A percentile compares a stretch with the other conserved stretches of the same genome.
Conservation (phyloP, 2,113 vertebrate genomes). For the Corythoichthys intestinalis region DNA sequence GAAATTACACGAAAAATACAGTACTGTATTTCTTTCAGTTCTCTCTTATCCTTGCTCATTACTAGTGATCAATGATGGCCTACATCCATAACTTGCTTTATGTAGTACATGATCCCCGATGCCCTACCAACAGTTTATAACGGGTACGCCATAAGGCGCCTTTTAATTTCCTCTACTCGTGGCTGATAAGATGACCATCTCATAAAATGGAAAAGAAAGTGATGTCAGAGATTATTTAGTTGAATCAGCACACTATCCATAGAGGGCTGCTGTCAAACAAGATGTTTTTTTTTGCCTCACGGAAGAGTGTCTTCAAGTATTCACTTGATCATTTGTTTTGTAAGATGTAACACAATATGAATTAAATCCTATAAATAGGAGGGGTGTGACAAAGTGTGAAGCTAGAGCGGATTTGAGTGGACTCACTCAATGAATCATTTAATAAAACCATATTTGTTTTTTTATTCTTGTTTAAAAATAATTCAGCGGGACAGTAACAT, state of each 20-base stretch:
- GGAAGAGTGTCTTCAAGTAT: neutral
- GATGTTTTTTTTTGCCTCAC: neutral
- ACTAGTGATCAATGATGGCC: slow-evolving; percentile 45
- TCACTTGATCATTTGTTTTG: neutral
- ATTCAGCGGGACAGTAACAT: too few species aligned
- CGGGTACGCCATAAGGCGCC: slow-evolving; percentile 43
- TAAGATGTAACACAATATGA: neutral
- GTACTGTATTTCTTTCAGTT: slow-evolving; percentile 14
- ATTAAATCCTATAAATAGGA: neutral
- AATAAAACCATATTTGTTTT: too few species aligned
- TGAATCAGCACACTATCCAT: slow-evolving; percentile 11
- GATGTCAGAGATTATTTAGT: slow-evolving; percentile 28
- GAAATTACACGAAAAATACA: slow-evolving; percentile 18
- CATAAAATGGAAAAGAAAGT: slow-evolving; percentile 28
- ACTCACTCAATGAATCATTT: too few species aligned
- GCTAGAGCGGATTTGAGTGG: too few species aligned
- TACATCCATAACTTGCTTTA: slow-evolving; percentile 14
- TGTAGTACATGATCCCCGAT: slow-evolving; percentile 20
- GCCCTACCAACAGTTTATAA: slow-evolving; percentile 50
- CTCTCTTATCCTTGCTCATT: neutral
- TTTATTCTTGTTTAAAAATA: too few species aligned
- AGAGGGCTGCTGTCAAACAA: neutral
- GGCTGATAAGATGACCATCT: slow-evolving; percentile 38
- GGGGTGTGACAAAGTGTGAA: too few species aligned
- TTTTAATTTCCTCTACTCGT: slow-evolving; percentile 52